These are phyloP conservation scores for Smittia aterrima DNA, from an alignment of 2,888 invertebrate genomes.

Conservation along the genomic window DNA sequence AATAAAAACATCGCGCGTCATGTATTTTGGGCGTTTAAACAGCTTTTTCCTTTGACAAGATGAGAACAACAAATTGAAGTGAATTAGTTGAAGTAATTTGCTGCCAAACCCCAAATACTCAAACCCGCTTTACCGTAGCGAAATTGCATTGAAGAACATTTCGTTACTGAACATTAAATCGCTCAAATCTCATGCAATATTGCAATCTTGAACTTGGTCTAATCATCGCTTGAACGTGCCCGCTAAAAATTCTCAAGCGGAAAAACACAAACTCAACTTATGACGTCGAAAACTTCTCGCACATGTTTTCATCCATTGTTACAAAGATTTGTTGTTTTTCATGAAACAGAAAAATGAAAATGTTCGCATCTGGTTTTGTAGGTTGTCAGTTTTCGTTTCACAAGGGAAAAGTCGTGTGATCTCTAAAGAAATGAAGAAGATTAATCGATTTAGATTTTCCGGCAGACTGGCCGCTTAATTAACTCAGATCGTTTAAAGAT, in stretches of 20 bases:
- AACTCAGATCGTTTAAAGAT: neutral
- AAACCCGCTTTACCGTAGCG: neutral
- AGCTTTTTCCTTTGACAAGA: neutral
- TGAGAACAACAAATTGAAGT: neutral
- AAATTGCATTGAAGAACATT: neutral
- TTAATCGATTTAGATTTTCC: neutral
- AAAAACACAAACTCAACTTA: neutral
- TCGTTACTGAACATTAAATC: neutral
- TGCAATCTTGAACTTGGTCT: conserved; percentile 41
- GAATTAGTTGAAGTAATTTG: neutral
- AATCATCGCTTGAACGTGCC: conserved; percentile 10
- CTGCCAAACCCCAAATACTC: neutral
- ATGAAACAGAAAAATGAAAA: neutral
- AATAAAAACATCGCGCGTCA: neutral
- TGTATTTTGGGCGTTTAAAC: neutral
- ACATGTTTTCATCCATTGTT: neutral
- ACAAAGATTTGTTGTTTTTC: neutral
- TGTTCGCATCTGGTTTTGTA: neutral
- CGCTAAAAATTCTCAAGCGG: conserved; percentile 1
- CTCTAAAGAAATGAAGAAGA: neutral
- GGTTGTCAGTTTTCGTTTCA: neutral
- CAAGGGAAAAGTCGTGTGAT: neutral
- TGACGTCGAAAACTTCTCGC: neutral
- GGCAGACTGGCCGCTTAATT: neutral
- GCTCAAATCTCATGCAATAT: neutral